A percentile compares a stretch with the other conserved stretches of the same genome.
Evolutionary conservation across 2,888 invertebrate species (phyloP).

Genomic region (Schrankia costaestrigalis): DNA sequence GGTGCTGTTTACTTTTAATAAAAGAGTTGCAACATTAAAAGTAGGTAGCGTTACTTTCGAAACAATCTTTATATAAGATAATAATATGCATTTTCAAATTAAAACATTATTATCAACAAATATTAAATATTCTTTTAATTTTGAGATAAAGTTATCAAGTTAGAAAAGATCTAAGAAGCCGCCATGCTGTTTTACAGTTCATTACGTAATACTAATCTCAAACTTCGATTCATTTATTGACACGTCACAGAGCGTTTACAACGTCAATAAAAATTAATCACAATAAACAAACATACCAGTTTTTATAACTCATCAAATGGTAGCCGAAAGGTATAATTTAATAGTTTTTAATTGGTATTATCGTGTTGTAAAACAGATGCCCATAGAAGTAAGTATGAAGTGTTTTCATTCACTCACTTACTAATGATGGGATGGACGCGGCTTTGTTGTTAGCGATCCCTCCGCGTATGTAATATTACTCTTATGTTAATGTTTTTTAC

Average conservation of each 20-base stretch:
- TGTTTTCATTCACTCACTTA: slow-evolving; percentile 65
- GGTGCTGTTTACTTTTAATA: too few relatives aligned
- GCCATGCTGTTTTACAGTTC: slow-evolving; percentile 23
- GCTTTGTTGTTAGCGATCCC: slow-evolving; percentile 14
- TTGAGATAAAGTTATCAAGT: slow-evolving; percentile 7
- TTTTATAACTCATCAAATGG: slow-evolving; percentile 70
- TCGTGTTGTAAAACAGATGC: slow-evolving; percentile 71
- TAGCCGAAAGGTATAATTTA: slow-evolving; percentile 70
- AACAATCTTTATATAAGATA: not conserved
- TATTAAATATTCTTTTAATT: slow-evolving; percentile 4
- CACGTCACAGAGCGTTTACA: slow-evolving; percentile 50
- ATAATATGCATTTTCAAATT: not conserved
- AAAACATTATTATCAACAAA: slow-evolving; percentile 11
- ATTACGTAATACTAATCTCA: slow-evolving; percentile 32
- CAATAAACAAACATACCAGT: slow-evolving; percentile 73
- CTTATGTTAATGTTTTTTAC: too few relatives aligned
- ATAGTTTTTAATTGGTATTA: slow-evolving; percentile 79
- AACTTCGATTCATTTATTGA: slow-evolving; percentile 42
- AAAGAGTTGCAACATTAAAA: too few relatives aligned
- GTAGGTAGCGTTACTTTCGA: too few relatives aligned
- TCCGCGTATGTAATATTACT: too few relatives aligned
- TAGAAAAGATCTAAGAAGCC: slow-evolving; percentile 12
- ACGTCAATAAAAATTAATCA: slow-evolving; percentile 64
- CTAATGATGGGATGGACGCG: slow-evolving; percentile 30
- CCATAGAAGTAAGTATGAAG: slow-evolving; percentile 65